Conservation (phyloP, 2,113 vertebrate genomes). For the Actenoides lindsayi region DNA sequence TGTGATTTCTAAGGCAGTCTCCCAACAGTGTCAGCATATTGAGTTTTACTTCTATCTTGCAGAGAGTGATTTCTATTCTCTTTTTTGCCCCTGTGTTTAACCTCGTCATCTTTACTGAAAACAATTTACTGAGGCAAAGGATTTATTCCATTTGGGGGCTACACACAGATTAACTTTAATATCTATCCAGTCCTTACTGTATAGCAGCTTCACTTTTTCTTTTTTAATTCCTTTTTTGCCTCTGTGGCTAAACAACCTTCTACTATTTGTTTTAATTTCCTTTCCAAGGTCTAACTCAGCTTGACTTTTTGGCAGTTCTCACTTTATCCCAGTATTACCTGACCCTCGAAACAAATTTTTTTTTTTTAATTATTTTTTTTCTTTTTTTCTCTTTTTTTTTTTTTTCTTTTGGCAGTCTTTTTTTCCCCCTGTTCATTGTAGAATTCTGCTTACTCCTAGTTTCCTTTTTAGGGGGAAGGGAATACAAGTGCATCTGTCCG, state of each 20-base stretch:
- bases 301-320: slow-evolving; percentile 37
- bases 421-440: background rate
- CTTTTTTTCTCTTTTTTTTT: too few relatives aligned
- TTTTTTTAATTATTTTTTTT: too few relatives aligned
- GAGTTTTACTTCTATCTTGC: background rate
- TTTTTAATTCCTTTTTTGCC: slow-evolving; percentile 8
- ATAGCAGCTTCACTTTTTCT: background rate
- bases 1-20: background rate
- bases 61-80: background rate
- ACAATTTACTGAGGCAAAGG: background rate
- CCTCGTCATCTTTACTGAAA: slow-evolving; percentile 7
- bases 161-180: slow-evolving; percentile 1
- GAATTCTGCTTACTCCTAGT: background rate
- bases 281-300: slow-evolving; percentile 29
- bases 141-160: background rate
- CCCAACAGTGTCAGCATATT: background rate
- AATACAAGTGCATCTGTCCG: background rate
- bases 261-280: slow-evolving; percentile 51
- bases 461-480: background rate
- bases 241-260: slow-evolving; percentile 30
- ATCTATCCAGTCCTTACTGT: background rate
- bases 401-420: background rate
- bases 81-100: background rate
- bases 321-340: slow-evolving; percentile 34
- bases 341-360: background rate